Base-by-base conservation (phyloP, 2,113 vertebrate species). In the Petrocephalus zakoni region DNA sequence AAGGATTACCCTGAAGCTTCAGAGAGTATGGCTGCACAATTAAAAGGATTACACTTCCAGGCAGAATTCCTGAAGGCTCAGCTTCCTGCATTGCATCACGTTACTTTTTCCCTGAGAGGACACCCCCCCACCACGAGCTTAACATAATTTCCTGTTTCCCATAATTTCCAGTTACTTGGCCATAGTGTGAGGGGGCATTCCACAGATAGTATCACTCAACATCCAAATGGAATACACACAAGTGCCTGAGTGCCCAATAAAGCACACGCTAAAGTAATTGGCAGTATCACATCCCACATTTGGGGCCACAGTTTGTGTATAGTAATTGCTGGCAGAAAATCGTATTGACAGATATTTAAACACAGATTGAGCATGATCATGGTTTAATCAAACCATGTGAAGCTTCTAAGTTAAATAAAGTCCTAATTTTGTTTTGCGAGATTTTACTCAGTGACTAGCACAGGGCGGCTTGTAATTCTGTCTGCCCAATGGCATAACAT, bases 401-500 rank as follows among this genome's bases (percentile, higher is more conserved):
- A n/a, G n/a, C n/a, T n/a, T 17, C 22, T n/a, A n/a, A 22, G 10
- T 85, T 21, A 7, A 51, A 21, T 21, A 21, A 7, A 61, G 29
- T 61, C 56, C 34, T 37, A 88, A n/a, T n/a, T 25, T 46, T 29
- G 8, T 13, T 19, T 8, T 29, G 34, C 21, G 55, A 42, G 34
- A 46, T 81, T 46, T 42, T 42, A 46, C 75, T 42, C 75, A 46
- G 42, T 9, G 13, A 68, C 61, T 22, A 68, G n/a, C 75, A 81
- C 19, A 42, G 42, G n/a, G 87, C 81, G 61, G 72, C 29, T 49
- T 37, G 58, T 88, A 53, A 78, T 88, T 81, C 64, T 88, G n/a
- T n/a, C n/a, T n/a, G n/a, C n/a, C n/a, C n/a, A n/a, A n/a, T n/a
- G n/a, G n/a, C n/a, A n/a, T n/a, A n/a, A n/a, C n/a, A n/a, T n/a